Evolutionary conservation across 2,113 vertebrate genomes (phyloP).

Genomic region (Ochotona princeps): DNA sequence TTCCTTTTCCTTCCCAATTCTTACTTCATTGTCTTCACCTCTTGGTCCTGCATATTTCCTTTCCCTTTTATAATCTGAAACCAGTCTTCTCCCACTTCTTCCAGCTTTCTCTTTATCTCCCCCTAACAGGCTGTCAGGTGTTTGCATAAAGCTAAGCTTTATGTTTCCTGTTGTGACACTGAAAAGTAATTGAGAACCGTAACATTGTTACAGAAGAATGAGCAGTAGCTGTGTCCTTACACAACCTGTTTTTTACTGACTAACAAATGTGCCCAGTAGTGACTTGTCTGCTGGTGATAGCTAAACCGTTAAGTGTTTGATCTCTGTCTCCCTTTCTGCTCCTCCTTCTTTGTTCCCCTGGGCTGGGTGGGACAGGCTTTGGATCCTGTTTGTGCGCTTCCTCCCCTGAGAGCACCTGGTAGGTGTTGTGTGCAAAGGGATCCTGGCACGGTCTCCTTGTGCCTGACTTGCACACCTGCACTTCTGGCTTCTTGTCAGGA

Average conservation of each 20-base stretch:
- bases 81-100: neutral
- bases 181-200: neutral
- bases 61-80: neutral
- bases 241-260: neutral
- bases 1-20: no score
- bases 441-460: neutral
- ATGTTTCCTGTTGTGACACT: neutral
- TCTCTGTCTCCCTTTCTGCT: conserved; percentile 19
- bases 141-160: neutral
- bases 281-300: neutral
- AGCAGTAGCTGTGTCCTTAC: neutral
- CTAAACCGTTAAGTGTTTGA: neutral
- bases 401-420: rapidly evolving
- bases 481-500: neutral
- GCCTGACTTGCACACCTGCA: neutral
- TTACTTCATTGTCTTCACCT: neutral
- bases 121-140: conserved; percentile 48
- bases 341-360: neutral
- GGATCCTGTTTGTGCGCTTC: neutral
- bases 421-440: neutral
- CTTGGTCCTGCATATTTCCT: neutral
- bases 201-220: neutral
- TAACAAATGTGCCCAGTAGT: neutral
- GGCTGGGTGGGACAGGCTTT: neutral
- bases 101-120: neutral